A percentile compares a stretch with the other conserved stretches of the same genome.
Conservation (phyloP, 2,888 invertebrate species). For the Auanema freiburgensis region DNA sequence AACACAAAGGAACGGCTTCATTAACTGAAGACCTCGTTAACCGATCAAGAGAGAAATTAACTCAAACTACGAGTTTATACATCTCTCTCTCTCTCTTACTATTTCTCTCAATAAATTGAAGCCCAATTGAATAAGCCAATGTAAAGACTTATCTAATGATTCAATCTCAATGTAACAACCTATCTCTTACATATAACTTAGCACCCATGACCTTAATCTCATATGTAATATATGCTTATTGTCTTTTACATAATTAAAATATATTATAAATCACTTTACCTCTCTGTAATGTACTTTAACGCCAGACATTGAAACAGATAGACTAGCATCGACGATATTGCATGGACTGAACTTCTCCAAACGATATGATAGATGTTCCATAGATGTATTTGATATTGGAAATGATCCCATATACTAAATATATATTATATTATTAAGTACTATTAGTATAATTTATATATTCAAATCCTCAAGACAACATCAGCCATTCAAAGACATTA, state of each 20-base stretch:
- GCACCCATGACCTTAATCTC: too few species aligned
- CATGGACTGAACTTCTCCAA: conserved; percentile 29
- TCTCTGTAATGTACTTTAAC: conserved; percentile 32
- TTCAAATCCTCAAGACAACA: background rate
- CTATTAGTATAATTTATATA: conserved; percentile 1
- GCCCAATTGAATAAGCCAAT: too few species aligned
- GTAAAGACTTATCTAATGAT: too few species aligned
- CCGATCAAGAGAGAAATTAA: too few species aligned
- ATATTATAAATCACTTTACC: conserved; percentile 20
- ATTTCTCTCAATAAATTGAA: too few species aligned
- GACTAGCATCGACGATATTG: conserved; percentile 19
- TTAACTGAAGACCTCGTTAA: too few species aligned
- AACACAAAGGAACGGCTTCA: too few species aligned
- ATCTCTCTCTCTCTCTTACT: too few species aligned
- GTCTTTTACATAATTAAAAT: background rate
- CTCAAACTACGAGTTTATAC: too few species aligned
- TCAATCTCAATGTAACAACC: too few species aligned
- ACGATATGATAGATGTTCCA: conserved; percentile 26
- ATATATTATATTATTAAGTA: too few species aligned
- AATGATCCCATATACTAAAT: conserved; percentile 43
- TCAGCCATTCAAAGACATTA: background rate
- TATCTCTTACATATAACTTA: too few species aligned
- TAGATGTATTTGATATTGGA: conserved; percentile 31
- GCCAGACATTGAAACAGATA: conserved; percentile 39
- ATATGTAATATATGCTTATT: background rate